phyloP scores from a whole-genome alignment of 2,888 invertebrate genomes.

The Erynnis tages region DNA sequence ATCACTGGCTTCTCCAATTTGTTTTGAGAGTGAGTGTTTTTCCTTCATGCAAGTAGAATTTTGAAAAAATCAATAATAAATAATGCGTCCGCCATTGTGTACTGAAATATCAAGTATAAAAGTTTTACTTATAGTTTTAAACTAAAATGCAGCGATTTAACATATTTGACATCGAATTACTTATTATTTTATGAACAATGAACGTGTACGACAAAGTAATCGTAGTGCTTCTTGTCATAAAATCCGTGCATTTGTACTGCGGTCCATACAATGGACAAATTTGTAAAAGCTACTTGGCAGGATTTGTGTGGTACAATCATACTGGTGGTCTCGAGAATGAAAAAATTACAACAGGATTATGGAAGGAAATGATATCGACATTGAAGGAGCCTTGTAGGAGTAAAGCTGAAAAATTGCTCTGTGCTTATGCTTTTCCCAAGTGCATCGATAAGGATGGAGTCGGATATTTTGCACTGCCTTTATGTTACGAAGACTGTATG shows the following conservation, averaged over 20 bases:
- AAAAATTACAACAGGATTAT: conserved; percentile 89
- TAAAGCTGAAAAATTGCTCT: conserved; percentile 94
- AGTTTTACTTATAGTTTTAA: conserved; percentile 42
- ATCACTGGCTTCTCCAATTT: conserved; percentile 5
- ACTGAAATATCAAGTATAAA: conserved; percentile 49
- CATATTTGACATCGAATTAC: conserved; percentile 53
- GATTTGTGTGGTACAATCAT: conserved; percentile 89
- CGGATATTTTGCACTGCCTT: conserved; percentile 85
- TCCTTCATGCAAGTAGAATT: conserved; percentile 37
- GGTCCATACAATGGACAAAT: conserved; percentile 93
- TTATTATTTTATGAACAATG: conserved; percentile 56
- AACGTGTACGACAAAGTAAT: conserved; percentile 55
- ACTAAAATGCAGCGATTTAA: conserved; percentile 64
- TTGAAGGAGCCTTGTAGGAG: conserved; percentile 91
- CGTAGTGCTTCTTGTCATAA: conserved; percentile 62
- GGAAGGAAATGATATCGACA: conserved; percentile 92
- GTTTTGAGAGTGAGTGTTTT: conserved; percentile 13
- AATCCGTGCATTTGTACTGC: conserved; percentile 87
- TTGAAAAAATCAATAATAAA: conserved; percentile 70
- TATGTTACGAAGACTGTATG: conserved; percentile 96
- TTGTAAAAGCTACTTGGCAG: conserved; percentile 86
- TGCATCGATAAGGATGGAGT: conserved; percentile 86
- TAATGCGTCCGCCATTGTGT: conserved; percentile 73
- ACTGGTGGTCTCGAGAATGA: conserved; percentile 91
- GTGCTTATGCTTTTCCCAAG: conserved; percentile 95